phyloP scores from a whole-genome alignment of 2,888 invertebrate genomes.

The Mesopsocus fuscifrons region DNA sequence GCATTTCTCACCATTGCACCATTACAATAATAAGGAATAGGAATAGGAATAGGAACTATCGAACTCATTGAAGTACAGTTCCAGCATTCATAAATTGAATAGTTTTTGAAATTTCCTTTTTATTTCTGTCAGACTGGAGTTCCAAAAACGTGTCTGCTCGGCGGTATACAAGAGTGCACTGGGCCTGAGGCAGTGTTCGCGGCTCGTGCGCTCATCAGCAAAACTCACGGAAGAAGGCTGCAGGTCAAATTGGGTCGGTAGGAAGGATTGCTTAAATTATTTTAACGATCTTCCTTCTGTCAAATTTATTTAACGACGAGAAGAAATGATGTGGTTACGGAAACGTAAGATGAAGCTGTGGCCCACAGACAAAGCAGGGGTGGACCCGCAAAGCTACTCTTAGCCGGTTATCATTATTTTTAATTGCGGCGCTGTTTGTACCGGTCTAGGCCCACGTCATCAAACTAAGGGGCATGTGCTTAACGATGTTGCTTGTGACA shows the following conservation, averaged over 20 bases:
- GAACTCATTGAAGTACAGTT: too few species aligned
- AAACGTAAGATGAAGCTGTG: background rate
- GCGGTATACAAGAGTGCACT: too few species aligned
- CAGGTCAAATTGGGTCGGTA: constrained; percentile 9
- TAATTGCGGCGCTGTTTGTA: constrained; percentile 5
- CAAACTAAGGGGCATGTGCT: constrained; percentile 1
- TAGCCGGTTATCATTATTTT: constrained; percentile 6
- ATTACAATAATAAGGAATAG: too few species aligned
- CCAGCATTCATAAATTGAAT: too few species aligned
- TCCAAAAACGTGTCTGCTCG: too few species aligned
- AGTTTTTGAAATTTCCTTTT: too few species aligned
- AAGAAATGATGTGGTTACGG: constrained; percentile 1
- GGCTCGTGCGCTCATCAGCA: background rate
- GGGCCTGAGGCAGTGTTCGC: too few species aligned
- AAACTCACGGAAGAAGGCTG: background rate
- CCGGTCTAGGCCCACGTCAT: constrained; percentile 8
- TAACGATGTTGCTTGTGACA: constrained; percentile 1
- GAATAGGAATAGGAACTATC: too few species aligned
- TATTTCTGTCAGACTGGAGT: too few species aligned
- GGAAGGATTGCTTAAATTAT: constrained; percentile 7
- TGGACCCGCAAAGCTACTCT: constrained; percentile 1
- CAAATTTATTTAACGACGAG: constrained; percentile 10
- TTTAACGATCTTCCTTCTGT: constrained; percentile 10
- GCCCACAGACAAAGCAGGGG: background rate
- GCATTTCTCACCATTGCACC: too few species aligned